Evolutionary conservation across 2,113 vertebrate genomes (phyloP).

Genomic region (Pardalotus punctatus): DNA sequence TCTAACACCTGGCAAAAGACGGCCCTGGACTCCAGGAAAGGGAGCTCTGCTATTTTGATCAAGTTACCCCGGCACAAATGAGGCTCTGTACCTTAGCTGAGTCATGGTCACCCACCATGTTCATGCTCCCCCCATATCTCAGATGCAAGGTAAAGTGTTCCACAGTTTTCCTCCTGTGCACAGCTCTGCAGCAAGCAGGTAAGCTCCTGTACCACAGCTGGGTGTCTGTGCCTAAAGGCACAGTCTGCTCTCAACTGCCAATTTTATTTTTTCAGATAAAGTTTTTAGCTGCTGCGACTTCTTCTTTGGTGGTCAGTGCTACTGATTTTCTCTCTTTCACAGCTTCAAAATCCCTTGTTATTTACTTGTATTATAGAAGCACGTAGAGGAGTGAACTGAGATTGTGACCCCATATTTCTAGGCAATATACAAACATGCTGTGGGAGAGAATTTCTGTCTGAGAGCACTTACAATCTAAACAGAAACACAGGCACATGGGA

Average conservation of each 20-base stretch:
- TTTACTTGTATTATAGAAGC: not conserved
- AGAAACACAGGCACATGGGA: not conserved
- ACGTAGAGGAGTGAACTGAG: not conserved
- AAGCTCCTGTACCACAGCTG: not conserved
- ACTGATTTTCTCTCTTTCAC: not conserved
- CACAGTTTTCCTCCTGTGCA: not conserved
- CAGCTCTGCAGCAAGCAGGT: not conserved
- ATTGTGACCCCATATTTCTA: constrained; percentile 9
- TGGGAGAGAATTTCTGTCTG: not conserved
- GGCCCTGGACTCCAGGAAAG: not conserved
- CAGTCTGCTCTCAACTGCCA: not conserved
- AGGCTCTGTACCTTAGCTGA: not conserved
- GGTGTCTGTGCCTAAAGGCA: not conserved
- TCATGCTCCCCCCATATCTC: not conserved
- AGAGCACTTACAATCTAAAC: not conserved
- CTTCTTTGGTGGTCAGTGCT: not conserved
- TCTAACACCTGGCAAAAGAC: not conserved
- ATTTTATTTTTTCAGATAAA: not conserved
- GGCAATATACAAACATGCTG: constrained; percentile 4
- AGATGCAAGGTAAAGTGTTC: not conserved
- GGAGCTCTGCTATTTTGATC: not conserved
- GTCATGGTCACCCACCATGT: not conserved
- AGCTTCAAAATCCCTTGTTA: not conserved
- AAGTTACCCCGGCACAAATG: not conserved
- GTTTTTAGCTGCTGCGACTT: not conserved